Evolutionary conservation across 2,113 vertebrate species (phyloP), one percentile per base, ranked within the genome.

Genomic region (Coryphaenoides rupestris): DNA sequence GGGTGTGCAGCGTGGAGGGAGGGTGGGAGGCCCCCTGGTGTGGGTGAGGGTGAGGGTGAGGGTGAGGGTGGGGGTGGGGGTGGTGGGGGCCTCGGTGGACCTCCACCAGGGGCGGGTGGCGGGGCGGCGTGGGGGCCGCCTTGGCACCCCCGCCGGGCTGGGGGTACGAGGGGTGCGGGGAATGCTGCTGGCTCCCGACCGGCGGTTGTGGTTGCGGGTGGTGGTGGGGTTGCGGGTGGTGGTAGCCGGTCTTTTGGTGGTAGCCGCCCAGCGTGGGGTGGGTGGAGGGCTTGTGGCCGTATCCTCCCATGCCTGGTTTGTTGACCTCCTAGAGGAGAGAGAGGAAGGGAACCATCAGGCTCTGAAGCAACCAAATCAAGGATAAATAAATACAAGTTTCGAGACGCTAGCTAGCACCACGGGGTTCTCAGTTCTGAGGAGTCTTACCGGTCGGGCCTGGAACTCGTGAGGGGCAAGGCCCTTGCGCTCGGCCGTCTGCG

Each of bases 401-500:
- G n/a, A n/a, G n/a, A n/a, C n/a, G n/a, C n/a, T n/a, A 40, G 33
- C 33, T 40, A 10, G 33, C 33, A 40, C 65, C 40, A 4, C 5
- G 2, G 12, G 17, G 12, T 63, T 40, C 60, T n/a, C n/a, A 40
- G 33, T 9, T n/a, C n/a, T 7, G 33, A 33, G 28, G 5, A 7
- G 33, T 49, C 60, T 53, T 57, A 68, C 46, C 4, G 57, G 56
- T 70, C 69, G 13, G 55, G 93, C 93, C 90, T 94, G 93, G 76
- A 92, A 91, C 28, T 94, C 92, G 14, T 81, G 82, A 4, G 77
- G 73, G 19, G 74, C 81, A n/a, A 60, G 58, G 28, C 75, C n/a
- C 71, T 93, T 94, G 66, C 88, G 88, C 47, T 95, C 93, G 0
- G 87, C 90, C 0, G 65, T 67, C 26, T 75, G 83, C n/a, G 77